A percentile compares a stretch with the other conserved stretches of the same genome.
phyloP scores from a whole-genome alignment of 1,140 invertebrate species.

The Neoseiulus cucumeris region DNA sequence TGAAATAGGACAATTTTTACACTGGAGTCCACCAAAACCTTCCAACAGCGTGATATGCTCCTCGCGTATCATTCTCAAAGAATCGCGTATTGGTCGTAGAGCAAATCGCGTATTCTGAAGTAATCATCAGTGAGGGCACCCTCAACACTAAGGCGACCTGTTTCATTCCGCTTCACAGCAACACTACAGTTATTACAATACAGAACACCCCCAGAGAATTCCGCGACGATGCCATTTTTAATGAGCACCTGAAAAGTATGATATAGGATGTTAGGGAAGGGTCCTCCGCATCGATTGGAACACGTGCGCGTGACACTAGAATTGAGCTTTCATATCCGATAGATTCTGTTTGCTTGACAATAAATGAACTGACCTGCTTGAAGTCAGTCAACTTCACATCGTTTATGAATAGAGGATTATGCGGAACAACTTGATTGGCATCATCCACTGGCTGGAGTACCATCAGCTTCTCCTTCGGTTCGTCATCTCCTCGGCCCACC shows the following conservation, averaged over 20 bases:
- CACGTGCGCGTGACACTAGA: too few species aligned
- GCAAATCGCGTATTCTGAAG: constrained; percentile 70
- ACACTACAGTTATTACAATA: constrained; percentile 84
- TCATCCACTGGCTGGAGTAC: constrained; percentile 13
- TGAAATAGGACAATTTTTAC: too few species aligned
- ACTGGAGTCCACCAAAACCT: too few species aligned
- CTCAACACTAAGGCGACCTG: constrained; percentile 75
- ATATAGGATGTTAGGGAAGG: too few species aligned
- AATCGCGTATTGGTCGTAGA: constrained; percentile 95
- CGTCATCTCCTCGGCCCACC: constrained; percentile 14
- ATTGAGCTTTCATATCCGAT: too few species aligned
- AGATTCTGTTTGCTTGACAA: too few species aligned
- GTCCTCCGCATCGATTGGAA: too few species aligned
- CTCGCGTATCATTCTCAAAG: constrained; percentile 41
- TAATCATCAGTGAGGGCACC: constrained; percentile 85
- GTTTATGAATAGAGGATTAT: constrained; percentile 79
- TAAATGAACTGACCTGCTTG: constrained; percentile 43
- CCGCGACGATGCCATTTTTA: constrained; percentile 63
- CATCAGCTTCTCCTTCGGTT: constrained; percentile 14
- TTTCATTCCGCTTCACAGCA: constrained; percentile 68
- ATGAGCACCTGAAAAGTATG: constrained; percentile 39
- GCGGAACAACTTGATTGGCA: constrained; percentile 35
- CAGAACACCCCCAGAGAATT: constrained; percentile 80
- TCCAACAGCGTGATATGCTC: too few species aligned
- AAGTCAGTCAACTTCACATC: constrained; percentile 88